Conservation (phyloP, 2,797 vertebrate genomes). For the Psittacula echo region DNA sequence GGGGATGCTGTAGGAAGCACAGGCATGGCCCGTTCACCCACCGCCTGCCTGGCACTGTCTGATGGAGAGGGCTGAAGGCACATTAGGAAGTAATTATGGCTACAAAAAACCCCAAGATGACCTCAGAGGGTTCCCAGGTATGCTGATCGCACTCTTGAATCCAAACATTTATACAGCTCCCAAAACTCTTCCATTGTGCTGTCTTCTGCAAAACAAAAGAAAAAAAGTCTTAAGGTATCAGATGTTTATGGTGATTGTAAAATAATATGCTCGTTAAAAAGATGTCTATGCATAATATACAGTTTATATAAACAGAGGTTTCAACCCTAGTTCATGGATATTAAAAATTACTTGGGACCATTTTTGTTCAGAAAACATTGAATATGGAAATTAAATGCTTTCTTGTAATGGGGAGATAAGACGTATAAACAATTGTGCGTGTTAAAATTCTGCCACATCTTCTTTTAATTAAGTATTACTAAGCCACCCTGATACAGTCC, state of each 20-base stretch:
- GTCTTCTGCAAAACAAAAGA: not conserved
- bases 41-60: not conserved
- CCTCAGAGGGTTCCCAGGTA: not conserved
- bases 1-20: not conserved
- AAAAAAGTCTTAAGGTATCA: not conserved
- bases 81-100: constrained; percentile 21
- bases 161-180: not conserved
- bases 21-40: not conserved
- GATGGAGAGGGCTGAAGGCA: not conserved
- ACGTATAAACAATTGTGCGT: not conserved
- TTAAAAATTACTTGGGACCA: not conserved
- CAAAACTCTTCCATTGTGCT: not conserved
- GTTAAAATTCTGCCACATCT: not conserved
- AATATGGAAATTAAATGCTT: not conserved
- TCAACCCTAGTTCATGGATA: not conserved
- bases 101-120: not conserved
- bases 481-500: not conserved
- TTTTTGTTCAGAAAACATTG: not conserved
- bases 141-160: not conserved
- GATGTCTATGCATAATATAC: not conserved
- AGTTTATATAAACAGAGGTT: not conserved
- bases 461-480: constrained; percentile 29
- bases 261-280: not conserved
- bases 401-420: not conserved
- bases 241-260: not conserved